These are phyloP conservation scores for Lota lota DNA, from an alignment of 2,113 vertebrate genomes.

Conservation along the genomic window DNA sequence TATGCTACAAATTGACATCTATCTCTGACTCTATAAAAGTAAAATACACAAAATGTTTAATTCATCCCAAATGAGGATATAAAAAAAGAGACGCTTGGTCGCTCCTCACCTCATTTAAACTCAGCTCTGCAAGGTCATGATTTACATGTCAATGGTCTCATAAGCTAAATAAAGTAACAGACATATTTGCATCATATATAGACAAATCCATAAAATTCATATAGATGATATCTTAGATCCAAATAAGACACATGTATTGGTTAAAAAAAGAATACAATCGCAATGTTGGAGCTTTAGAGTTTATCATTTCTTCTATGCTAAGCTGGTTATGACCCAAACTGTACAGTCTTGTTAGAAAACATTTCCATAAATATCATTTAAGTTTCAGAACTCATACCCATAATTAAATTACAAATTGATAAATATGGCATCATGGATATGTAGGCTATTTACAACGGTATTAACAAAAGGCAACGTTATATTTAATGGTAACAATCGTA, in stretches of 20 bases:
- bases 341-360: conserved; percentile 98
- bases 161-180: conserved; percentile 70
- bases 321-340: conserved; percentile 98
- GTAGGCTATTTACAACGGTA: conserved; percentile 94
- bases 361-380: conserved; percentile 99
- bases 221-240: conserved; percentile 74
- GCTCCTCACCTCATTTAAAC: conserved; percentile 64
- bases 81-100: conserved; percentile 65
- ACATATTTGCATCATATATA: conserved; percentile 74
- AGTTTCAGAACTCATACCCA: conserved; percentile 94
- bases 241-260: conserved; percentile 81
- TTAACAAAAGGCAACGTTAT: conserved; percentile 99
- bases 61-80: conserved; percentile 65
- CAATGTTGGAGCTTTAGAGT: conserved; percentile 87
- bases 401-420: conserved; percentile 99
- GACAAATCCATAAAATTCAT: conserved; percentile 77
- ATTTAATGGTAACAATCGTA: conserved; percentile 96
- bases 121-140: conserved; percentile 63
- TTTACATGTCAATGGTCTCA: conserved; percentile 72
- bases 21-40: conserved; percentile 70
- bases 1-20: conserved; percentile 64
- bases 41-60: conserved; percentile 63
- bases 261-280: conserved; percentile 81
- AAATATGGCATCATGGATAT: conserved; percentile 99
- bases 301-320: conserved; percentile 97